Evolutionary conservation across 2,888 invertebrate species (phyloP).

Genomic region (Chouioia cunea): DNA sequence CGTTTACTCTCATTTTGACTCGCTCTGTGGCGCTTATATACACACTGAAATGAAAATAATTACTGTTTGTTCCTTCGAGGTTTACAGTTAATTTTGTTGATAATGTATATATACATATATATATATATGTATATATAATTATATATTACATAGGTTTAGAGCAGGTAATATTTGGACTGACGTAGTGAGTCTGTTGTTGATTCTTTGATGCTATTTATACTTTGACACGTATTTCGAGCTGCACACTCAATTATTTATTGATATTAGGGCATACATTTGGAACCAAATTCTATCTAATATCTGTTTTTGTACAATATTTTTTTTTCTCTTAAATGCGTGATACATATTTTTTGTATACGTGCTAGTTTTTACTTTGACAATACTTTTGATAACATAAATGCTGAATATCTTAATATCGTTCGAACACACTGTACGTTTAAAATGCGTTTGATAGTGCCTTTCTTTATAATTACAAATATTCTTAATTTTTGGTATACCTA

Average conservation of each 20-base stretch:
- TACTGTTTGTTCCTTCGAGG: constrained; percentile 32
- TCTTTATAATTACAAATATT: constrained; percentile 5
- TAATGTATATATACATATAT: constrained; percentile 1
- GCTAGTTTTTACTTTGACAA: no score
- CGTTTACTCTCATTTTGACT: constrained; percentile 40
- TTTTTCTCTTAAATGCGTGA: not conserved
- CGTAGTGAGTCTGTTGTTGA: constrained; percentile 35
- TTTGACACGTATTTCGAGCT: not conserved
- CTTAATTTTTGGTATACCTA: not conserved
- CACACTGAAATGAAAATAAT: constrained; percentile 40
- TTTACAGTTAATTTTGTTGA: not conserved
- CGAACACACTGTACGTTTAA: no score
- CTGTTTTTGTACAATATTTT: no score
- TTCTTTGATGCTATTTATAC: constrained; percentile 36
- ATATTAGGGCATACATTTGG: no score
- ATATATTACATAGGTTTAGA: constrained; percentile 4
- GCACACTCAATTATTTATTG: not conserved
- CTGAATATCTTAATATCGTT: no score
- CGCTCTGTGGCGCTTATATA: constrained; percentile 18
- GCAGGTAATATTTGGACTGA: constrained; percentile 1
- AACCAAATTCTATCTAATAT: no score
- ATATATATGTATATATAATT: not conserved
- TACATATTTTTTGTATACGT: constrained; percentile 1
- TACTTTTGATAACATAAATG: no score
- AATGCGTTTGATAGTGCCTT: no score